phyloP scores from a whole-genome alignment of 2,888 invertebrate species.

The Siphlonurus alternatus region DNA sequence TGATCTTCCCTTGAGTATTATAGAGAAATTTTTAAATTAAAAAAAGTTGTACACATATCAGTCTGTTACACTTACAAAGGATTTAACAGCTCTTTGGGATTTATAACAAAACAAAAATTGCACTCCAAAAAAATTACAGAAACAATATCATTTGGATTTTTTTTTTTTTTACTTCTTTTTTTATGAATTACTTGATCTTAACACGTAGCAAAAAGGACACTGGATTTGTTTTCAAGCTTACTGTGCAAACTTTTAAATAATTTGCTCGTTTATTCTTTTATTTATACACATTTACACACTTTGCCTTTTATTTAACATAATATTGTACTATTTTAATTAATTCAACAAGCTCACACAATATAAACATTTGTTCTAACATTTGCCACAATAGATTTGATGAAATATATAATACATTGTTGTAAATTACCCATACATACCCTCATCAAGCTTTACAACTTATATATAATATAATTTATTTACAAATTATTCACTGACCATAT shows the following conservation, averaged over 20 bases:
- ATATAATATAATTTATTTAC: background rate
- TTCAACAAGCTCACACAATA: background rate
- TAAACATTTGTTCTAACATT: background rate
- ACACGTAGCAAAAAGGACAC: background rate
- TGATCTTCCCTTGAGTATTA: too few species aligned
- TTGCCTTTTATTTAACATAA: background rate
- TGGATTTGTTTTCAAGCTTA: background rate
- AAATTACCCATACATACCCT: background rate
- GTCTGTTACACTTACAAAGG: background rate
- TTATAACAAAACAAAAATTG: background rate
- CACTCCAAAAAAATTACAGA: background rate
- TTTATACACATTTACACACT: background rate
- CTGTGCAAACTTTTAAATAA: background rate
- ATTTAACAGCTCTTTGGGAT: background rate
- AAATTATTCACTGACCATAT: background rate
- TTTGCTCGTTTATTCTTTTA: background rate
- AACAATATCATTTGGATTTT: background rate
- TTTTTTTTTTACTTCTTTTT: background rate
- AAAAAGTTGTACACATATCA: too few species aligned
- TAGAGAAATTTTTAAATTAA: too few species aligned
- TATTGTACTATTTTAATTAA: background rate
- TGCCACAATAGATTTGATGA: background rate
- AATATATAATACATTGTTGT: background rate
- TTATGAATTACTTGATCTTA: background rate
- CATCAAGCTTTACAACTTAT: background rate